Evolutionary conservation across 2,888 invertebrate species (phyloP), one percentile per base, ranked within the genome.

Genomic region (Cordilura impudica): DNA sequence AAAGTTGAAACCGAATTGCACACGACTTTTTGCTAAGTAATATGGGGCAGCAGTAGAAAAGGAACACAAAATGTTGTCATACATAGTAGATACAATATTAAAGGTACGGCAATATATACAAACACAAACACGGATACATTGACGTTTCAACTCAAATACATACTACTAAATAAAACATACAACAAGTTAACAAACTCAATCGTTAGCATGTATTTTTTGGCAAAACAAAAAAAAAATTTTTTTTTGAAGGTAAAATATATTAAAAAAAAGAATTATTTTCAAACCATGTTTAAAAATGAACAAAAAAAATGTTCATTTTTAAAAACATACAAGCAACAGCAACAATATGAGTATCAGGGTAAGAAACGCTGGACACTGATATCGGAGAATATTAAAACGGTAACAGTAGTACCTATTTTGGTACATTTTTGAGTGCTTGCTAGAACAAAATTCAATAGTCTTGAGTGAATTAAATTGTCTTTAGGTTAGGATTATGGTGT

Each of bases 1-100:
- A 26, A 65, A 84, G 86, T 85, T 88, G 87, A 84, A 82, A 82
- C 83, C 84, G 86, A 85, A 85, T 84, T 83, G 86, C 83, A 83
- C 84, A 82, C 83, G 76, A 60, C 70, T 71, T 51, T 72, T 54
- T 35, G 12, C n/a, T 29, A 35, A 35, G 10, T 35, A 35, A 35
- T 4, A 35, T 12, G 51, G 51, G 26, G 23, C 6, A 12, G 49
- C 8, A 29, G 29, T 8, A 8, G 12, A 39, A 35, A 58, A 58
- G n/a, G 12, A 39, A 7, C 19, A 39, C 18, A 43, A 14, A 39
- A 43, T 23, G 43, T 43, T 43, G 43, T 23, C 39, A 43, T 58
- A 39, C 14, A 18, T 1, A 23, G 39, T 7, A n/a, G 43, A 58
- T n/a, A n/a, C 1, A 43, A 58, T 43, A 39, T 14, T 23, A 8